Evolutionary conservation across 2,888 invertebrate genomes (phyloP), one percentile per base, ranked within the genome.

Genomic region (Rhopalosiphum nymphaeae): DNA sequence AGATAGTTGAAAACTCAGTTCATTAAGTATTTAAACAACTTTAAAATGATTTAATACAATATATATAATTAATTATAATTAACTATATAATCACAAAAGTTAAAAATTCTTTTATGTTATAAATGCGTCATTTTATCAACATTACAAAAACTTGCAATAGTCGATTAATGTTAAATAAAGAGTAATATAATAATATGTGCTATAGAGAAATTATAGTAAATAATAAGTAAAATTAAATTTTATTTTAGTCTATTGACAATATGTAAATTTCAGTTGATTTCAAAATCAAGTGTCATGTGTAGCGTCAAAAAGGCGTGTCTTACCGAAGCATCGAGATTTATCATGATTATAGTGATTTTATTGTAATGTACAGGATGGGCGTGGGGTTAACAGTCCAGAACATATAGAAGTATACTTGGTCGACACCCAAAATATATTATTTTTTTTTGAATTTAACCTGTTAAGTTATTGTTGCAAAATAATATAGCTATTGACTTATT

Each of bases 341-440:
- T 91, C 93, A 49, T 49, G 85, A 91, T 94, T 94, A 94, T 86
- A 90, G 93, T 91, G 90, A 67, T 94, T 94, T 90, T 61, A 90
- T 94, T 90, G 90, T 94, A 90, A 86, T 67, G n/a, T 13, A 89
- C 93, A 94, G 93, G 93, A 94, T 94, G 93, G 93, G 93, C 61
- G 93, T 94, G 85, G 36, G 86, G 86, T 86, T 90, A 94, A 90
- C 90, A 61, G 93, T 94, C 93, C 90, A 91, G 93, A 94, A 94
- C 93, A 85, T 46, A 61, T 78, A 67, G 4, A 21, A 53, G n/a
- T 13, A 42, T 57, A 67, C 61, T 90, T 86, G 93, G 93, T 91
- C 49, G 53, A 91, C 93, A 91, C 93, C 93, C 93, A 91, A 91
- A 90, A 67, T 85, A 46, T 9, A 84, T 89, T 93, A n/a, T 89